Percentiles rank a stretch among this genome's conserved stretches.
phyloP scores from a whole-genome alignment of 2,113 vertebrate genomes.

The Noctilio leporinus region DNA sequence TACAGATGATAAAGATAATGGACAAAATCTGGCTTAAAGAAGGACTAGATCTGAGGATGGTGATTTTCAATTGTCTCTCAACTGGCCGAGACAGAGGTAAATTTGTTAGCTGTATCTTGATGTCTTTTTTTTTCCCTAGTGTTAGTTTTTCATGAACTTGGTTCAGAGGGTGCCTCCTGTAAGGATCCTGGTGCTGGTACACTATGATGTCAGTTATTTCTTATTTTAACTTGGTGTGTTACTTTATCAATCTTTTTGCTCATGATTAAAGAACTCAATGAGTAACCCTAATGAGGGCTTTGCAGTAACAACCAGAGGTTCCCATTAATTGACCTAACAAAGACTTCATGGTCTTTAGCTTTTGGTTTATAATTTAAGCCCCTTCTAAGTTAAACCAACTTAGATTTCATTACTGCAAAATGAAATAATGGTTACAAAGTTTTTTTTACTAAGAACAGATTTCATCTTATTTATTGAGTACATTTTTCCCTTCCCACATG shows the following conservation, averaged over 20 bases:
- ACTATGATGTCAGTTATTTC: not conserved
- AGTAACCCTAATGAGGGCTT: not conserved
- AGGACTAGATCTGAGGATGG: constrained; percentile 95
- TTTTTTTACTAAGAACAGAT: not conserved
- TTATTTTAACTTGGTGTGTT: not conserved
- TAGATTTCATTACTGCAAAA: constrained; percentile 26
- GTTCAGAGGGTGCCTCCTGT: not conserved
- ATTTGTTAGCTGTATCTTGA: not conserved
- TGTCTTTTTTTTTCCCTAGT: not conserved
- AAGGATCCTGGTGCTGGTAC: not conserved
- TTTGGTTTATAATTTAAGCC: constrained; percentile 21
- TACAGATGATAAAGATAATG: constrained; percentile 99
- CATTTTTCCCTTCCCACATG: not conserved
- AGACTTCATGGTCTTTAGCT: not conserved
- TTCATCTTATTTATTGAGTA: not conserved
- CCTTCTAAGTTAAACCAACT: not conserved
- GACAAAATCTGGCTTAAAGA: constrained; percentile 99
- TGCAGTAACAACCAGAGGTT: not conserved
- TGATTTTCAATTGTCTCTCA: constrained; percentile 97
- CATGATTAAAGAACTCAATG: not conserved
- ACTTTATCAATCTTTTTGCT: not conserved
- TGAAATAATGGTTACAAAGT: not conserved
- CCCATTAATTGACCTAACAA: not conserved
- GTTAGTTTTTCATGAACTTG: not conserved
- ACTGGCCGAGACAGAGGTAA: constrained; percentile 96